phyloP scores from a whole-genome alignment of 64 coral and sea anemone species.

The Astreopora myriophthalma region DNA sequence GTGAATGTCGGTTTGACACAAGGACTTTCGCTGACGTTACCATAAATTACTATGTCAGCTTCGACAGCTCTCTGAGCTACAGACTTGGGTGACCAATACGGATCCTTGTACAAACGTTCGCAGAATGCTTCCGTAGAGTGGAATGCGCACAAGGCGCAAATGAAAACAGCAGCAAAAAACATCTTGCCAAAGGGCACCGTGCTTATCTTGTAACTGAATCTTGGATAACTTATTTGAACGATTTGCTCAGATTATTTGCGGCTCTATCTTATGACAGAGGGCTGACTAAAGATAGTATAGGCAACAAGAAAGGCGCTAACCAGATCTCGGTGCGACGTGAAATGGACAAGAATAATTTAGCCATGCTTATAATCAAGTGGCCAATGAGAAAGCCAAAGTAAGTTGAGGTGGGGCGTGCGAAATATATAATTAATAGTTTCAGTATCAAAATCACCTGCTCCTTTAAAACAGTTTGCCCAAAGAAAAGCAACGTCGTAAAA shows the following conservation, averaged over 20 bases:
- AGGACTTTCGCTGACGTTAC: conserved; percentile 16
- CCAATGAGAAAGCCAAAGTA: neutral
- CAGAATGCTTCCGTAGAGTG: conserved; percentile 10
- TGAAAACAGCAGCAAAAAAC: neutral
- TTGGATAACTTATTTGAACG: neutral
- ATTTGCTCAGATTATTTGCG: neutral
- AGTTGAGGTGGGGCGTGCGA: neutral
- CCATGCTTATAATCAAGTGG: neutral
- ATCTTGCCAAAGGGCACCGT: neutral
- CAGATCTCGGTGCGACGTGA: neutral
- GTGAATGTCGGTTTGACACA: neutral
- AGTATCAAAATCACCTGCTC: conserved; percentile 4
- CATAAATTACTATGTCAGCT: conserved; percentile 26
- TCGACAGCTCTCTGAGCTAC: conserved; percentile 8
- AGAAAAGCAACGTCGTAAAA: neutral
- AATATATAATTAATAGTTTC: conserved; percentile 11
- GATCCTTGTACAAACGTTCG: conserved; percentile 12
- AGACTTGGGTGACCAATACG: neutral
- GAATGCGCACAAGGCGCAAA: neutral
- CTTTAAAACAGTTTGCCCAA: neutral
- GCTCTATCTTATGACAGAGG: neutral
- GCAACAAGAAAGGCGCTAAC: too few relatives aligned
- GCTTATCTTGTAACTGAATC: neutral
- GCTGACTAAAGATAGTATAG: neutral
- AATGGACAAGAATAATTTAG: neutral